Base-by-base conservation (phyloP, 2,888 invertebrate genomes). In the Patella depressa region DNA sequence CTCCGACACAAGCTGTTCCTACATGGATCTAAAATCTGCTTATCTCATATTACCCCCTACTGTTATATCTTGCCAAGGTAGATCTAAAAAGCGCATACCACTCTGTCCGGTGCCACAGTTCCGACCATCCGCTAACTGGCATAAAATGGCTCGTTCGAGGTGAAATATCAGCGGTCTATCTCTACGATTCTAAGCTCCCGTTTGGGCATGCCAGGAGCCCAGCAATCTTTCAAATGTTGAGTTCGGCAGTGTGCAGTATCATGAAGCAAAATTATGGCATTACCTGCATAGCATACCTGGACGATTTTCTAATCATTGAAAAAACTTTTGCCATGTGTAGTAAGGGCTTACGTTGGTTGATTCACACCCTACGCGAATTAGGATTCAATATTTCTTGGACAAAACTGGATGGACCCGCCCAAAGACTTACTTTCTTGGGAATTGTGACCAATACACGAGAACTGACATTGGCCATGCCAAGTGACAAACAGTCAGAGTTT, bases 261-360 rank as follows among this genome's bases (percentile, higher is more conserved):
- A 71, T 71, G 71, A 14, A 71, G 29, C 71, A 71, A 15, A 14
- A 45, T 29, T 71, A 71, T 19, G 4, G 29, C 29, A 34, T 34
- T 71, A 71, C 71, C 45, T 29, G 29, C 14, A 71, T 71, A 71
- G 29, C 71, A 71, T 71, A 71, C 19, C 71, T 71, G 14, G 71
- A 71, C 45, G 71, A 71, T n/a, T 71, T 71, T 17, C 45, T 71
- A 45, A 45, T 71, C 15, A 71, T 71, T 71, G 71, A 71, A 71
- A 71, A 17, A 14, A 24, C 5, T 71, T 71, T 71, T 17, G 71
- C 29, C 17, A 15, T 71, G 71, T 71, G 71, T 34, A 34, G 34
- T 34, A 34, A 5, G 34, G 34, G 34, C 0, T 34, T 34, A 34
- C 34, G 34, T 34, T 34, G 34, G 34, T 34, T 34, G 34, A 34